A percentile compares a stretch with the other conserved stretches of the same genome.
Evolutionary conservation across 1,140 invertebrate species (phyloP).

Genomic region (Macrosteles quadrilineatus): DNA sequence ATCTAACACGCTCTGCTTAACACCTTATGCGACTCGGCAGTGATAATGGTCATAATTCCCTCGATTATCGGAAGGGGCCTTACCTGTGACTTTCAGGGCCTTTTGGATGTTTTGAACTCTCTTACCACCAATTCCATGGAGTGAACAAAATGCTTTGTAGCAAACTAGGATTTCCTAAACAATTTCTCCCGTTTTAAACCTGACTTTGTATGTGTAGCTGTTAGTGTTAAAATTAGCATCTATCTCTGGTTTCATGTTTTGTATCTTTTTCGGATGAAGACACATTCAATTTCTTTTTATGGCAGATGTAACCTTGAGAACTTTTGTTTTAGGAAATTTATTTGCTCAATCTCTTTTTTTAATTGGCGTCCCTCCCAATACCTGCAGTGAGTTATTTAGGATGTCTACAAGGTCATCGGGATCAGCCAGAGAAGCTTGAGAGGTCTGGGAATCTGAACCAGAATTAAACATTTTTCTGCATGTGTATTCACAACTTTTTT

Average conservation of each 20-base stretch:
- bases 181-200: neutral
- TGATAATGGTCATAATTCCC: conserved; percentile 3
- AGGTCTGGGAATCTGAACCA: too few species aligned
- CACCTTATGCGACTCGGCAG: neutral
- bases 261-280: neutral
- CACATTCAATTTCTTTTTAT: too few species aligned
- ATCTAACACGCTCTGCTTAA: neutral
- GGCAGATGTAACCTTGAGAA: too few species aligned
- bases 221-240: neutral
- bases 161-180: neutral
- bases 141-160: neutral
- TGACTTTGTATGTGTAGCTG: neutral
- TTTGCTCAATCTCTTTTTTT: too few species aligned
- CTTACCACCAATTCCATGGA: conserved; percentile 15
- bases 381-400: too few species aligned
- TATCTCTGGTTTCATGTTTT: neutral
- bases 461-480: too few species aligned
- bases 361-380: too few species aligned
- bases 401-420: too few species aligned
- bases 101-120: conserved; percentile 20
- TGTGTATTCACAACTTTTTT: too few species aligned
- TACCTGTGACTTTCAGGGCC: conserved; percentile 13
- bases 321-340: too few species aligned
- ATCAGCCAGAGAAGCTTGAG: too few species aligned
- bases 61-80: conserved; percentile 10